Percentiles rank a stretch among this genome's conserved stretches.
Evolutionary conservation across 2,113 vertebrate species (phyloP).

Genomic region (Drymodes brunneopygia): DNA sequence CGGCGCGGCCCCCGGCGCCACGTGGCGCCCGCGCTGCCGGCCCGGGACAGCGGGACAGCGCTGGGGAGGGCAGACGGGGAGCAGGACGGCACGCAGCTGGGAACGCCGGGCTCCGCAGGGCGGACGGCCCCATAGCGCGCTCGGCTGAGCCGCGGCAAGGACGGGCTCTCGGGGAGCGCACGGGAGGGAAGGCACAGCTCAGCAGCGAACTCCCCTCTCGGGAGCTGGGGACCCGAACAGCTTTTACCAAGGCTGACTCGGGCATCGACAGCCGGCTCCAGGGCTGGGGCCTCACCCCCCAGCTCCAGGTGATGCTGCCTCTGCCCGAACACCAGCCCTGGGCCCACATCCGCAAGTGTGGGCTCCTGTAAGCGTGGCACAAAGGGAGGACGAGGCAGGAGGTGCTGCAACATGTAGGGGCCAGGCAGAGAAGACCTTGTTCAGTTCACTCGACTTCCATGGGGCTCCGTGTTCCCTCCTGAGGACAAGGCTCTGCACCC

Average conservation of each 20-base stretch:
- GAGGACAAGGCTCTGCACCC: neutral
- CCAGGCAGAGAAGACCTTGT: neutral
- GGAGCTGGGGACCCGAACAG: neutral
- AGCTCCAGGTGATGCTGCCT: neutral
- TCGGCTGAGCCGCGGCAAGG: neutral
- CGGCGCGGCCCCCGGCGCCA: neutral
- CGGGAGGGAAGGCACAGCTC: neutral
- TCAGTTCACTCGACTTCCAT: rapidly evolving
- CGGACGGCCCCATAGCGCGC: neutral
- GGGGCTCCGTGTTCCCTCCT: neutral
- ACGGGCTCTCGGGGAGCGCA: neutral
- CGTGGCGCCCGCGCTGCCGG: neutral
- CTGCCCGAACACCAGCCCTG: neutral
- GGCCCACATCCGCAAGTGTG: rapidly evolving
- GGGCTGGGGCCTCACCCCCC: neutral
- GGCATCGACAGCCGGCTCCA: no score
- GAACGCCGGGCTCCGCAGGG: neutral
- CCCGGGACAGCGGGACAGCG: neutral
- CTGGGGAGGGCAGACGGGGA: neutral
- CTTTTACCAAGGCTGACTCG: rapidly evolving
- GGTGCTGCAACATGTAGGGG: rapidly evolving
- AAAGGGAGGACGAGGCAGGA: neutral
- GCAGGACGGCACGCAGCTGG: neutral
- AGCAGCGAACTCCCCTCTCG: neutral
- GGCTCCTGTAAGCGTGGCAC: neutral